Evolutionary conservation across 2,113 vertebrate species (phyloP).

Genomic region (Perca fluviatilis): DNA sequence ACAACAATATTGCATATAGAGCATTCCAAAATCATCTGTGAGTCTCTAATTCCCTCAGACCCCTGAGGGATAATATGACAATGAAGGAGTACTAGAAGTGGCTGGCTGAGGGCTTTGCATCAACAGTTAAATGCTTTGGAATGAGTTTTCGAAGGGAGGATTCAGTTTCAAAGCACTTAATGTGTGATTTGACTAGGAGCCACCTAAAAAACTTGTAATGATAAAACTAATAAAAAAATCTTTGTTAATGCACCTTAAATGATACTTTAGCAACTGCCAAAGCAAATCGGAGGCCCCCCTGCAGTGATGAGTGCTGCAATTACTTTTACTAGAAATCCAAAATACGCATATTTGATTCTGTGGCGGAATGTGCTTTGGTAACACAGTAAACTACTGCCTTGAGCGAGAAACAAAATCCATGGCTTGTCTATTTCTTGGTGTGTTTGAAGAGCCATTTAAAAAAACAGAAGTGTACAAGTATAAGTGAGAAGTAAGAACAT

Average conservation of each 20-base stretch:
- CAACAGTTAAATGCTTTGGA: conserved; percentile 65
- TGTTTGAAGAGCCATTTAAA: not conserved
- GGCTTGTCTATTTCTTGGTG: not conserved
- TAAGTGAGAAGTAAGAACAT: not conserved
- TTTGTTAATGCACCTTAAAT: conserved; percentile 37
- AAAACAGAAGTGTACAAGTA: not conserved
- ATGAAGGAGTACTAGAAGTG: conserved; percentile 66
- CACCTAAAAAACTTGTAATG: conserved; percentile 29
- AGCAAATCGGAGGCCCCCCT: conserved; percentile 8
- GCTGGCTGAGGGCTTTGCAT: conserved; percentile 54
- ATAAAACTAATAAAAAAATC: conserved; percentile 41
- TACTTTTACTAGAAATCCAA: not conserved
- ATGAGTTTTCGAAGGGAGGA: conserved; percentile 57
- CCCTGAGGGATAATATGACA: conserved; percentile 68
- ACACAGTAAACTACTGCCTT: conserved; percentile 8
- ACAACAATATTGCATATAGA: too few species aligned
- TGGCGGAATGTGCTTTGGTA: not conserved
- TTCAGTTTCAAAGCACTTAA: conserved; percentile 62
- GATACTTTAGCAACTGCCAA: conserved; percentile 16
- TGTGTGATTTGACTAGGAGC: conserved; percentile 19
- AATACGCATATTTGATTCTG: conserved; percentile 21
- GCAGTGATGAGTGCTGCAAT: conserved; percentile 5
- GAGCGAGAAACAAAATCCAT: not conserved
- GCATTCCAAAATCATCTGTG: too few species aligned
- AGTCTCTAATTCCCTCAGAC: too few species aligned